Percentiles rank a stretch among this genome's conserved stretches.
Evolutionary conservation across 2,113 vertebrate genomes (phyloP).

Genomic region (Sphaerodactylus townsendi): DNA sequence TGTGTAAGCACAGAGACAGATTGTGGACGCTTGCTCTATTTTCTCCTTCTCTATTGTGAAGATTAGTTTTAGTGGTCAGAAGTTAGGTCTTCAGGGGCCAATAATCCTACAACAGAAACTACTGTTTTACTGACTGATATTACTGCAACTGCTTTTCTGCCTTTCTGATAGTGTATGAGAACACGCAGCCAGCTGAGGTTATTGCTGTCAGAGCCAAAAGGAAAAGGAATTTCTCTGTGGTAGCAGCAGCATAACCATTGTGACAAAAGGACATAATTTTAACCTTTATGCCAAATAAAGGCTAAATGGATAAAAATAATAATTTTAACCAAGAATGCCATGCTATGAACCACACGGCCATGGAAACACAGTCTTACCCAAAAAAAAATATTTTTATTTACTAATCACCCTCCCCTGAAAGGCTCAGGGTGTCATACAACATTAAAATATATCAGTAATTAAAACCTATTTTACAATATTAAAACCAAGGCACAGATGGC

Average conservation of each 20-base stretch:
- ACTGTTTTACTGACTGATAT: background rate
- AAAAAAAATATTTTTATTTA: no score
- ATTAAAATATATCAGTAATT: no score
- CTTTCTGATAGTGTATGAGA: background rate
- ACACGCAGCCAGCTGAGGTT: background rate
- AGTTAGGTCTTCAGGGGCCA: background rate
- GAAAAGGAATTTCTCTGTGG: background rate
- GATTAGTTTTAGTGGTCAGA: constrained; percentile 18
- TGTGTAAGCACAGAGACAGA: constrained; percentile 14
- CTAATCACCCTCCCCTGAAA: no score
- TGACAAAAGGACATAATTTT: background rate
- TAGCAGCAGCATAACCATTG: background rate
- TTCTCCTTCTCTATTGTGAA: constrained; percentile 6
- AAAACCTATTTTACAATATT: no score
- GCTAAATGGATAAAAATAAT: no score
- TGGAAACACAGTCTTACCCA: background rate
- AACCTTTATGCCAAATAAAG: no score
- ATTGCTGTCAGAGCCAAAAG: background rate
- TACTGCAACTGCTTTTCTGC: background rate
- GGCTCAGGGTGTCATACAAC: no score
- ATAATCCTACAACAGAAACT: background rate
- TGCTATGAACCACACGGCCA: no score
- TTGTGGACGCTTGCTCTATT: background rate
- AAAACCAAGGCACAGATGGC: no score
- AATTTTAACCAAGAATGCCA: background rate